Conservation (phyloP, 2,113 vertebrate genomes). For the Charadrius vociferus region DNA sequence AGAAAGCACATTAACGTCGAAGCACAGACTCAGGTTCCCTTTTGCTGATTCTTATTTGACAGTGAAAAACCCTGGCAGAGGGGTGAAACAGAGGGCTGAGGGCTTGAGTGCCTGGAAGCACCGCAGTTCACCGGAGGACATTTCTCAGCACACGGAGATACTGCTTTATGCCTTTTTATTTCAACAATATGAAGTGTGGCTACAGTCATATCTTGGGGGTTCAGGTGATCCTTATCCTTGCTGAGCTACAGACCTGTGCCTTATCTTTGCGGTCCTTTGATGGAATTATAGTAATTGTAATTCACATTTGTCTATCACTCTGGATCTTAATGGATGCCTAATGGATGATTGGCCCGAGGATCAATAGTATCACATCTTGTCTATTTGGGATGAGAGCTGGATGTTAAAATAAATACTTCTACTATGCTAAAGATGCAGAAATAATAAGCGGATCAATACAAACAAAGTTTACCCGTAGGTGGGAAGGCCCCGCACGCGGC, state of each 20-base stretch:
- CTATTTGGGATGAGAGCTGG: neutral
- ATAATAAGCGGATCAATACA: neutral
- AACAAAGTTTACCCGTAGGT: neutral
- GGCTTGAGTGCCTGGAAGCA: neutral
- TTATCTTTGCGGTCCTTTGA: neutral
- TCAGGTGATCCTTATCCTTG: neutral
- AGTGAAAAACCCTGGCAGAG: neutral
- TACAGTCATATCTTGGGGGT: rapidly evolving
- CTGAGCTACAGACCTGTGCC: neutral
- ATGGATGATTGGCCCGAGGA: neutral
- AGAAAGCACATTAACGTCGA: neutral
- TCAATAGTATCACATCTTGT: neutral
- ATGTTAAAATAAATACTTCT: neutral
- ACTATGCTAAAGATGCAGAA: neutral
- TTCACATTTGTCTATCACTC: neutral
- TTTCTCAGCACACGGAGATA: neutral
- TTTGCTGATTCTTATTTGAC: neutral
- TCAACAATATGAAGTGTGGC: neutral
- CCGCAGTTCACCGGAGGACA: neutral
- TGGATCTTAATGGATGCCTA: slow-evolving; percentile 17
- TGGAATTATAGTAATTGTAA: neutral
- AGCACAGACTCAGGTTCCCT: neutral
- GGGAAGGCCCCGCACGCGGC: neutral
- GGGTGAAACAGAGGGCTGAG: neutral
- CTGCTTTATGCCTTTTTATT: neutral